Base-by-base conservation (phyloP, 2,113 vertebrate species). In the Stictonetta naevosa region DNA sequence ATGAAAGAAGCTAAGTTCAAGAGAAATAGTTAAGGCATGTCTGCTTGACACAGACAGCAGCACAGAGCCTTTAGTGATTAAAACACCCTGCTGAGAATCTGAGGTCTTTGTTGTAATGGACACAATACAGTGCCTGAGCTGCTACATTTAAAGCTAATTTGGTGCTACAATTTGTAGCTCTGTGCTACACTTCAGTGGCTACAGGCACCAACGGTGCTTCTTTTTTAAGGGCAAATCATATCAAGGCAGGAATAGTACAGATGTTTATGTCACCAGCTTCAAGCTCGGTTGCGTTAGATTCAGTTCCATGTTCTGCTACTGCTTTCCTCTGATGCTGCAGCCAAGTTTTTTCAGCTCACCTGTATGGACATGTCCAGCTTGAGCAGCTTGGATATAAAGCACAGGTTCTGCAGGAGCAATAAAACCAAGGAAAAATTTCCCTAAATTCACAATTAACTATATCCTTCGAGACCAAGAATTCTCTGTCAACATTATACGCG, bases 351-450 rank as follows among this genome's bases (percentile, higher is more conserved):
- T 18, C 34, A 60, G 40, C 29, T 22, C 55, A 44, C 58, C 71
- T 5, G 0, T 18, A 13, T 18, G 29, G 58, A 11, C 13, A 6
- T 17, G 20, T 6, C 0, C 14, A 33, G 23, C 34, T 59, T 0
- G 6, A 59, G 42, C 56, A 68, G 42, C 60, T 82, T 52, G 71
- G 53, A 38, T 38, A 23, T 11, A 56, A 85, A 31, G 18, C 1
- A 2, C 26, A 26, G 40, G 25, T 71, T 73, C 50, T 86, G 21
- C 46, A 88, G 90, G 72, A 69, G 50, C 55, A 59, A 23, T 58
- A 72, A 82, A 82, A 33, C 1, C 7, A 26, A 88, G 69, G 52
- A 82, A 88, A 52, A 11, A 2, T 75, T 53, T 17, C 16, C 50
- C 16, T 29, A 87, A 4, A 4, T 34, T 69, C 62, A 75, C 38